Base-by-base conservation (phyloP, 2,888 invertebrate species). In the Campopleginae sp. region DNA sequence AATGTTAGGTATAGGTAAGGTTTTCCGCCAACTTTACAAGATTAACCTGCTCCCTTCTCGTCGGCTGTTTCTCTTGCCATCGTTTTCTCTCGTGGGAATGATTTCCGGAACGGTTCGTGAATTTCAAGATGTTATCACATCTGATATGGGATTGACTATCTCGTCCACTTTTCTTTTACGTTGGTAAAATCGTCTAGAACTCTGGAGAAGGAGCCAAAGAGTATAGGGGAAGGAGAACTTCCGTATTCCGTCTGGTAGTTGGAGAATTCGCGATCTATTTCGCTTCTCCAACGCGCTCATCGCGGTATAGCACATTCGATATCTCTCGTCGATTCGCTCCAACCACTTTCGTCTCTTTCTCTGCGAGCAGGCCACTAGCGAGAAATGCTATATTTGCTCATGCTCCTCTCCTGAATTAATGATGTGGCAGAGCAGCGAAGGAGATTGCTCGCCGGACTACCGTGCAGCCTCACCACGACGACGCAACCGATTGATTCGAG, bases 61-160 rank as follows among this genome's bases (percentile, higher is more conserved):
- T 54, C 46, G 65, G 27, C 71, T 63, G 23, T 23, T 58, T 27
- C 71, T 77, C 44, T 54, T 46, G 58, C n/a, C 27, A 44, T 63
- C 81, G 19, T 46, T 68, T 12, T 68, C 51, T 38, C 74, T 48
- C 72, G 63, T 68, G 48, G 72, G 85, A 86, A 80, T 77, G 82
- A 86, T 86, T 77, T 54, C 44, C 42, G 84, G 75, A 80, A 87
- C 87, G 87, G 79, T 84, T 84, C 84, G 80, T 87, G 87, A 87
- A 87, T 87, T 87, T 84, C 84, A 87, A 86, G 84, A 82, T 80
- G 83, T 85, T 85, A 87, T 86, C 84, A 80, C 87, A 87, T 87
- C 81, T 82, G 82, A 86, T 87, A 82, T 82, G 82, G 72, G 75
- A 87, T 86, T 77, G 86, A 86, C 75, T 80, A 81, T 80, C 51